These are phyloP conservation scores for Notospermus geniculatus DNA, from an alignment of 1,140 invertebrate genomes.

Conservation along the genomic window DNA sequence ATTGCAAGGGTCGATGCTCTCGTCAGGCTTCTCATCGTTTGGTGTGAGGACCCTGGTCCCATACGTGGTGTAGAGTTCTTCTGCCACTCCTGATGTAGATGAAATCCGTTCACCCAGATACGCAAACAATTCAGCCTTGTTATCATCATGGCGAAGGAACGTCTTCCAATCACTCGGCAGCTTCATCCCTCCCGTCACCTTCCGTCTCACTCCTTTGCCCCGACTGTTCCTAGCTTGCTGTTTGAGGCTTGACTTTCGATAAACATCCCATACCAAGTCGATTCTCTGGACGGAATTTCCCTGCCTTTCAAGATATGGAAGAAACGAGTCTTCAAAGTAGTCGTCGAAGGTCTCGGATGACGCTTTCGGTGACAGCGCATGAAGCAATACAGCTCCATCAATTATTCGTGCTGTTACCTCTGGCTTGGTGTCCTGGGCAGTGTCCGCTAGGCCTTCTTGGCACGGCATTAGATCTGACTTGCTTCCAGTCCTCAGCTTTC, in stretches of 20 bases:
- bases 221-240: background rate
- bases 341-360: background rate
- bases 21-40: background rate
- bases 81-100: conserved; percentile 9
- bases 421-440: background rate
- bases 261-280: background rate
- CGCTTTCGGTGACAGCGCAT: background rate
- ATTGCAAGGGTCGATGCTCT: conserved; percentile 20
- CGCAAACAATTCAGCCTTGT: background rate
- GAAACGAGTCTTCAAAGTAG: background rate
- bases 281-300: background rate
- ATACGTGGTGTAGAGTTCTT: conserved; percentile 21
- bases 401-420: background rate
- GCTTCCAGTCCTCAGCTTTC: background rate
- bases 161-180: conserved; percentile 4
- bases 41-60: conserved; percentile 17
- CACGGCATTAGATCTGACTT: background rate
- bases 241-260: background rate
- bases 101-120: conserved; percentile 1
- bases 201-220: background rate
- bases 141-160: background rate
- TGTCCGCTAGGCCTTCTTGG: background rate
- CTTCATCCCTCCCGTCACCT: background rate
- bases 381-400: background rate
- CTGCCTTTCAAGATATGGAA: background rate